A percentile compares a stretch with the other conserved stretches of the same genome.
These are phyloP conservation scores for Cephonodes hylas DNA, from an alignment of 2,888 invertebrate genomes.

Conservation along the genomic window DNA sequence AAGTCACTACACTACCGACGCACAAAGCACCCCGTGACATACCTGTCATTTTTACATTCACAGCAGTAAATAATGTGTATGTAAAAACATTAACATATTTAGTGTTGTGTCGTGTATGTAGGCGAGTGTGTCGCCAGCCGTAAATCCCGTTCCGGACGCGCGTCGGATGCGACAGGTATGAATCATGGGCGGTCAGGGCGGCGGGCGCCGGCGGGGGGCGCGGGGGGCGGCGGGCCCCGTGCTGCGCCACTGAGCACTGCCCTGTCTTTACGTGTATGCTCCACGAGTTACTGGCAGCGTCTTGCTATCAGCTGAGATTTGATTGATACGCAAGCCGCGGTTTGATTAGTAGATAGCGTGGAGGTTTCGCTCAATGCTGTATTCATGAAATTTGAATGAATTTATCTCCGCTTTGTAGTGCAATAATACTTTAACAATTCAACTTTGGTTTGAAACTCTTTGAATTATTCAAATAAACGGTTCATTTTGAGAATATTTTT, in stretches of 20 bases:
- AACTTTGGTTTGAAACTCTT: not conserved
- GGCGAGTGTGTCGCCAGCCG: conserved; percentile 23
- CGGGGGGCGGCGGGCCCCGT: not conserved
- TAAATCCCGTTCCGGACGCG: conserved; percentile 33
- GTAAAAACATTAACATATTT: conserved; percentile 6
- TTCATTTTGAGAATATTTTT: too few relatives aligned
- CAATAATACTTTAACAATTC: too few relatives aligned
- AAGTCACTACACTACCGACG: not conserved
- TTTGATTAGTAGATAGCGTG: not conserved
- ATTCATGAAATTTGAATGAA: not conserved
- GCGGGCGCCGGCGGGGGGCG: not conserved
- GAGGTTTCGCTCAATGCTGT: too few relatives aligned
- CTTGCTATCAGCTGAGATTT: conserved; percentile 9
- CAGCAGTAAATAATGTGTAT: not conserved
- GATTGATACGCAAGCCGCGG: not conserved
- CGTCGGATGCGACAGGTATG: conserved; percentile 30
- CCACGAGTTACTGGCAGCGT: not conserved
- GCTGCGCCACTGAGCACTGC: not conserved
- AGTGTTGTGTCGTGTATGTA: conserved; percentile 5
- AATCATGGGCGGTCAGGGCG: conserved; percentile 42
- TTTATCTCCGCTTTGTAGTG: too few relatives aligned
- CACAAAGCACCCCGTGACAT: not conserved
- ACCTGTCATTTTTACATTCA: not conserved
- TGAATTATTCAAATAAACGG: not conserved
- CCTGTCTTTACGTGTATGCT: conserved; percentile 10